These are phyloP conservation scores for Phalanger gymnotis DNA, from an alignment of 2,797 vertebrate species.

Conservation along the genomic window DNA sequence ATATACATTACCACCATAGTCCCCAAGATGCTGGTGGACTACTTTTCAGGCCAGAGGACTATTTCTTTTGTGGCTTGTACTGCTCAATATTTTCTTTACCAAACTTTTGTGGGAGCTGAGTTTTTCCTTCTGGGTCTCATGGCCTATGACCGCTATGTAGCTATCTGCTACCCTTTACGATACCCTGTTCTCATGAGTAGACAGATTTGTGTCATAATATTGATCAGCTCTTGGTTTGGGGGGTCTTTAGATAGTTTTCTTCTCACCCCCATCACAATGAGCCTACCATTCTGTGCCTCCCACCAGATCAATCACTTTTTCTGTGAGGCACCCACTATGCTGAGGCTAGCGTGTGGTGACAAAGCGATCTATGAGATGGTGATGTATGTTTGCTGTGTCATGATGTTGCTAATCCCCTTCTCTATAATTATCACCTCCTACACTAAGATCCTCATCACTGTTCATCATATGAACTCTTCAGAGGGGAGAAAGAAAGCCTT, in stretches of 20 bases:
- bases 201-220: conserved; percentile 57
- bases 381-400: conserved; percentile 59
- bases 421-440: conserved; percentile 63
- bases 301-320: conserved; percentile 78
- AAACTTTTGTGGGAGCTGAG: conserved; percentile 69
- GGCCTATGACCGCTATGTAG: conserved; percentile 73
- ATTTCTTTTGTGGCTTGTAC: conserved; percentile 69
- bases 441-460: conserved; percentile 30
- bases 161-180: conserved; percentile 55
- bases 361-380: conserved; percentile 65
- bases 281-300: conserved; percentile 74
- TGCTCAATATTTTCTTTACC: conserved; percentile 69
- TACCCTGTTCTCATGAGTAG: conserved; percentile 66
- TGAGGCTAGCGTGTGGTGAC: conserved; percentile 75
- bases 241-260: conserved; percentile 74
- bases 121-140: conserved; percentile 76
- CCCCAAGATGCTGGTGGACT: conserved; percentile 63
- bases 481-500: conserved; percentile 71
- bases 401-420: conserved; percentile 67
- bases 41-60: conserved; percentile 23
- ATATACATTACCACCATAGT: conserved; percentile 72
- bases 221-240: conserved; percentile 66
- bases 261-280: conserved; percentile 74
- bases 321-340: conserved; percentile 77
- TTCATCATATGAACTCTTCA: conserved; percentile 59